A percentile compares a stretch with the other conserved stretches of the same genome.
These are phyloP conservation scores for Nephila pilipes DNA, from an alignment of 1,140 invertebrate genomes.

Conservation along the genomic window DNA sequence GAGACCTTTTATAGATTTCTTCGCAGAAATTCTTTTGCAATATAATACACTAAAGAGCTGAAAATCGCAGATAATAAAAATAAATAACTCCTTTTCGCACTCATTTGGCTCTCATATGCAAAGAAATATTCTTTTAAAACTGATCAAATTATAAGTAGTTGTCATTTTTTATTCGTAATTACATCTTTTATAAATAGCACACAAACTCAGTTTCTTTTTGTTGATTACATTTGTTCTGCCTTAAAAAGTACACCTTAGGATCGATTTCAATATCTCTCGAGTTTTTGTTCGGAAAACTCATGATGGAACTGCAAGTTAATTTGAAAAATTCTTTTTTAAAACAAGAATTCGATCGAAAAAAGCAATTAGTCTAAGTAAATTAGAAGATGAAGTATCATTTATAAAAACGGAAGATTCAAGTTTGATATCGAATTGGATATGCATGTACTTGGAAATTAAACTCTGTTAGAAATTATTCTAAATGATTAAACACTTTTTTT, in stretches of 20 bases:
- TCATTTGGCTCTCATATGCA: not conserved
- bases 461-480: conserved; percentile 23
- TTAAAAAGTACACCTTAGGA: not conserved
- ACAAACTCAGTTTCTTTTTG: not conserved
- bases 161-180: no score
- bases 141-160: not conserved
- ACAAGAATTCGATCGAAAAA: not conserved
- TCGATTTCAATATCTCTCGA: not conserved
- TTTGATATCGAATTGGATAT: not conserved
- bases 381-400: conserved; percentile 23
- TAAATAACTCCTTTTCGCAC: not conserved
- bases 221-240: not conserved
- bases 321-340: not conserved
- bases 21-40: no score
- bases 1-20: no score
- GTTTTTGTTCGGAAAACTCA: not conserved
- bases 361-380: conserved; percentile 16
- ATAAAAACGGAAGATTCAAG: not conserved
- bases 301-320: not conserved
- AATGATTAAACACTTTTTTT: not conserved
- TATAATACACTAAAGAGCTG: no score
- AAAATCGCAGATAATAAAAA: not conserved
- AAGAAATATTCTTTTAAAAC: not conserved
- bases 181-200: not conserved
- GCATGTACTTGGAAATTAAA: not conserved